Base-by-base conservation (phyloP, 2,797 vertebrate species). In the Dendrocincla tyrannina region DNA sequence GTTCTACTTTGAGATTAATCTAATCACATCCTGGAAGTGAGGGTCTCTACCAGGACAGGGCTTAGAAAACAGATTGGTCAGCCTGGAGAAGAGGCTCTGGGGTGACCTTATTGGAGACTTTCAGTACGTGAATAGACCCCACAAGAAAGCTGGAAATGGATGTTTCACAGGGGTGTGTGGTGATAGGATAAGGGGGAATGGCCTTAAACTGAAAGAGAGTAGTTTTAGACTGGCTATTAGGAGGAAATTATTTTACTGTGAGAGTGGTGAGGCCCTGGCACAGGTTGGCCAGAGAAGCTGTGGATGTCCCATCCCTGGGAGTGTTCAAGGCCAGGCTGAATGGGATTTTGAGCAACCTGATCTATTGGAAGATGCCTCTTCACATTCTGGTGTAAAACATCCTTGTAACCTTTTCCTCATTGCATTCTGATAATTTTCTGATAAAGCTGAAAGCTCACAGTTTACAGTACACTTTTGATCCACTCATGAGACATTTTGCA, bases 281-380 rank as follows among this genome's bases (percentile, higher is more conserved):
- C 4, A 28, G 23, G 7, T 17, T 56, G 6, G 3, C 42, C 28
- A 52, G 20, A 27, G 15, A 66, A 59, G 12, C 1, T 52, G 14
- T 14, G 12, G 10, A 6, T 84, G 17, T 2, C 1, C 7, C 8
- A 70, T 39, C n/a, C 1, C 25, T 59, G 14, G 7, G 30, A 8
- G 2, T 18, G 5, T 18, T 11, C 39, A 59, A 59, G 39, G 33
- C 6, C 15, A 46, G 5, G 10, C 12, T 35, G 46, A 15, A 53
- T 16, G 50, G 44, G 8, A 5, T 5, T 37, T 33, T 39, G 24
- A 66, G 11, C 25, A 64, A 13, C 10, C 10, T 27, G 20, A 12
- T 23, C 5, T 25, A 46, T 17, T 23, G 25, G 11, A 64, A 70
- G 4, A 10, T 46, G 7, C 58, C 6, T 13, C 10, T 72, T 72